Conservation (phyloP, 2,113 vertebrate genomes). For the Semnornis frantzii region DNA sequence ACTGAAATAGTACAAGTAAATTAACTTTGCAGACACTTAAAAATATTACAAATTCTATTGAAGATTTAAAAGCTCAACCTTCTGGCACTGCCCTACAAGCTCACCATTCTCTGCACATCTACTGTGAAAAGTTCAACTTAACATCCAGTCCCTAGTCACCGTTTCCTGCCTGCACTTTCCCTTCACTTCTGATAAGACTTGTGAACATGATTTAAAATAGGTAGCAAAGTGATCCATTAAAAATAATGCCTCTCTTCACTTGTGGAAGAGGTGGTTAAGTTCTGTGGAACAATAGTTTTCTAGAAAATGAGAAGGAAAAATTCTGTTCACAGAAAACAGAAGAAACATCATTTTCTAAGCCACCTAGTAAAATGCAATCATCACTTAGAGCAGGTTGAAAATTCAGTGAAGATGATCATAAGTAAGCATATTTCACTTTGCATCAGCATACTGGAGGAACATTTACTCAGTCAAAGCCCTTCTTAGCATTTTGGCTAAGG, state of each 20-base stretch:
- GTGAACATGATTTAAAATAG: not conserved
- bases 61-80: not conserved
- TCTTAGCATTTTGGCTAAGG: not conserved
- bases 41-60: not conserved
- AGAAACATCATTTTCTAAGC: not conserved
- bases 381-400: not conserved
- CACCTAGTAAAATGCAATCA: not conserved
- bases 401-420: not conserved
- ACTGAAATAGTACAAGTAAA: not conserved
- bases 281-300: not conserved
- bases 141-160: not conserved
- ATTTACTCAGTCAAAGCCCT: not conserved
- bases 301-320: not conserved
- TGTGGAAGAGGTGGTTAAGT: too few species aligned
- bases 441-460: not conserved
- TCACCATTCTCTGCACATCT: not conserved
- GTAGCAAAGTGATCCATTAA: not conserved
- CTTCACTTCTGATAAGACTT: not conserved
- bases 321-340: not conserved
- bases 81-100: not conserved
- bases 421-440: not conserved
- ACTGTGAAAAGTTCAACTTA: not conserved
- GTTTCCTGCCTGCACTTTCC: not conserved
- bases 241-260: not conserved
- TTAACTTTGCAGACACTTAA: not conserved